Percentiles rank a stretch among this genome's conserved stretches.
These are phyloP conservation scores for Mythimna lalbum DNA, from an alignment of 2,888 invertebrate genomes.

Conservation along the genomic window DNA sequence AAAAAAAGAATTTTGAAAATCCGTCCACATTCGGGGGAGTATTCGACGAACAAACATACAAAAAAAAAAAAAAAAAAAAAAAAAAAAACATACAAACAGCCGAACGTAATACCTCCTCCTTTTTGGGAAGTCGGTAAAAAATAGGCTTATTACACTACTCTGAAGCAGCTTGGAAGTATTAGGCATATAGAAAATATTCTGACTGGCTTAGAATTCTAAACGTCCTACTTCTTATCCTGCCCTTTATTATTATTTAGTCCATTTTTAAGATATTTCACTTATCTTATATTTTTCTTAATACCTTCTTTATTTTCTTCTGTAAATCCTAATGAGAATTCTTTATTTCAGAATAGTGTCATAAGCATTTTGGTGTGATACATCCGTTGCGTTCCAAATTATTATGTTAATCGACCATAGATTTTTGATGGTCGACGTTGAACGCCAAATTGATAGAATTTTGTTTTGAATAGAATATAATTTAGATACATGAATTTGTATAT, in stretches of 20 bases:
- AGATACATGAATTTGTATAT: too few relatives aligned
- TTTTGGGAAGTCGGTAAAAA: too few relatives aligned
- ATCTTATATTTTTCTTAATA: neutral
- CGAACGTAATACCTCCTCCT: too few relatives aligned
- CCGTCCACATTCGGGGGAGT: too few relatives aligned
- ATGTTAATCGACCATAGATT: slow-evolving; percentile 2
- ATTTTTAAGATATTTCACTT: neutral
- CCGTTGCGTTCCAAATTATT: neutral
- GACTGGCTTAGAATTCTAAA: neutral
- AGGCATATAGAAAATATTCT: neutral
- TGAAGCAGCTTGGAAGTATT: neutral
- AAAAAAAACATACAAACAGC: too few relatives aligned
- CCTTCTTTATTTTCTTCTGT: neutral
- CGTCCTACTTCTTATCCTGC: neutral
- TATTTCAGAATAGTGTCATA: neutral
- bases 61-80: too few relatives aligned
- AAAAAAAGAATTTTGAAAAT: too few relatives aligned
- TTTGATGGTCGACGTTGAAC: neutral
- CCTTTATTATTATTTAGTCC: neutral
- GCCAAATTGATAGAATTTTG: neutral
- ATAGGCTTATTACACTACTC: neutral
- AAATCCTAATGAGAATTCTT: neutral
- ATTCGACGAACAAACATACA: too few relatives aligned
- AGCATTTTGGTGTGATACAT: neutral
- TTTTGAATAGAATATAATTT: too few relatives aligned